Conservation (phyloP, 2,888 invertebrate species). For the Drosophila maculinotata region DNA sequence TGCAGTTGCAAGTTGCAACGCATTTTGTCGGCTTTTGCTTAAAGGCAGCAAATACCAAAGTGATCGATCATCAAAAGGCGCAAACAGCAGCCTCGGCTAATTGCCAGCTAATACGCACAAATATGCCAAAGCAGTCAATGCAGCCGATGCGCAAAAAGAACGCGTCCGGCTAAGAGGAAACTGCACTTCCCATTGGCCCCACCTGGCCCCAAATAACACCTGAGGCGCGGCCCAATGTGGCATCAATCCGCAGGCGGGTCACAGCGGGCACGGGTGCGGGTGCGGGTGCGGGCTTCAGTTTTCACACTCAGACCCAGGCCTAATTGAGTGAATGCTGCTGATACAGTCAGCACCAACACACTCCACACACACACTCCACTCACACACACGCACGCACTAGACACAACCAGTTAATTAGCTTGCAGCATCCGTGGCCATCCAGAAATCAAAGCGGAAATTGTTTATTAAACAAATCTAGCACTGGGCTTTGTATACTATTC, state of each 20-base stretch:
- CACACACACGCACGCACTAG: not conserved
- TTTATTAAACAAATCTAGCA: constrained; percentile 75
- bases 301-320: constrained; percentile 63
- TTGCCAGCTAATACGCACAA: constrained; percentile 65
- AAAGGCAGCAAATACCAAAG: constrained; percentile 54
- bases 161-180: constrained; percentile 61
- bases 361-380: constrained; percentile 1
- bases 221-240: constrained; percentile 36
- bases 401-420: constrained; percentile 53
- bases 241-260: constrained; percentile 39
- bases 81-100: constrained; percentile 48
- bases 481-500: constrained; percentile 15
- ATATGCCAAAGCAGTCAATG: constrained; percentile 50
- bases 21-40: constrained; percentile 65
- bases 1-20: constrained; percentile 30
- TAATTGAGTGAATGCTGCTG: constrained; percentile 55
- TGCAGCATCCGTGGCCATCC: constrained; percentile 44
- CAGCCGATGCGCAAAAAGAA: constrained; percentile 32
- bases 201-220: constrained; percentile 34
- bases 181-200: constrained; percentile 60
- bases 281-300: constrained; percentile 50
- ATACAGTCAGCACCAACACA: constrained; percentile 1
- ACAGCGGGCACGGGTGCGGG: constrained; percentile 18
- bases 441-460: constrained; percentile 75
- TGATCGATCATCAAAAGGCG: constrained; percentile 36